Percentiles rank a stretch among this genome's conserved stretches.
Evolutionary conservation across 1,140 invertebrate species (phyloP).

Genomic region (Saccostrea echinata): DNA sequence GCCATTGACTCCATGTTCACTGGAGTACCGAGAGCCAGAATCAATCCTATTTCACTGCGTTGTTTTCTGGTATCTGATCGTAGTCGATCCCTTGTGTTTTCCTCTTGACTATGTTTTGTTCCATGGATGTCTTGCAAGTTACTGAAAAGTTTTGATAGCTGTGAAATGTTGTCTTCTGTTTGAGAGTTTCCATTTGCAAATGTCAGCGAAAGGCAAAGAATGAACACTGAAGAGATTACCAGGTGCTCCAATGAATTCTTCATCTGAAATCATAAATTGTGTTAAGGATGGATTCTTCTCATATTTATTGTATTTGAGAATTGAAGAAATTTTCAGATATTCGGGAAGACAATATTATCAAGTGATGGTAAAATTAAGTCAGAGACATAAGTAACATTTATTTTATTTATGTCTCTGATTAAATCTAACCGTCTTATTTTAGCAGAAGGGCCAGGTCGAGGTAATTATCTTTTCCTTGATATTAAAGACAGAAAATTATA

Average conservation of each 20-base stretch:
- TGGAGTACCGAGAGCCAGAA: conserved; percentile 30
- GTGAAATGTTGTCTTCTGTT: not conserved
- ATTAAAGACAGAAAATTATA: too few relatives aligned
- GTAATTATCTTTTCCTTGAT: too few relatives aligned
- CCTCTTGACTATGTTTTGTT: not conserved
- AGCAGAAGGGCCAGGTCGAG: too few relatives aligned
- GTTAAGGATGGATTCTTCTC: too few relatives aligned
- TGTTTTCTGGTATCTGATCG: conserved; percentile 31
- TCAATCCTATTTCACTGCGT: conserved; percentile 7
- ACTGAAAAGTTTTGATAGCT: conserved; percentile 39
- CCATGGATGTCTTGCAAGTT: conserved; percentile 17
- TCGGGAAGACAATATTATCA: too few relatives aligned
- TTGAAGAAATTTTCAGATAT: too few relatives aligned
- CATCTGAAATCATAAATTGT: not conserved
- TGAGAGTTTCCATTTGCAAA: not conserved
- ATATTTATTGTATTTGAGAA: too few relatives aligned
- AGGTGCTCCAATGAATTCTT: conserved; percentile 32
- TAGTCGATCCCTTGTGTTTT: not conserved
- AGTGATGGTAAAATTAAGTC: too few relatives aligned
- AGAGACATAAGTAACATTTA: too few relatives aligned
- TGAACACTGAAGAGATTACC: not conserved
- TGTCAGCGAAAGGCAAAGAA: conserved; percentile 2
- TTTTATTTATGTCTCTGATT: too few relatives aligned
- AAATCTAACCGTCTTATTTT: too few relatives aligned
- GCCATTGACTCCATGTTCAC: conserved; percentile 7